Conservation (phyloP, 1,140 invertebrate genomes). For the Battus philenor region DNA sequence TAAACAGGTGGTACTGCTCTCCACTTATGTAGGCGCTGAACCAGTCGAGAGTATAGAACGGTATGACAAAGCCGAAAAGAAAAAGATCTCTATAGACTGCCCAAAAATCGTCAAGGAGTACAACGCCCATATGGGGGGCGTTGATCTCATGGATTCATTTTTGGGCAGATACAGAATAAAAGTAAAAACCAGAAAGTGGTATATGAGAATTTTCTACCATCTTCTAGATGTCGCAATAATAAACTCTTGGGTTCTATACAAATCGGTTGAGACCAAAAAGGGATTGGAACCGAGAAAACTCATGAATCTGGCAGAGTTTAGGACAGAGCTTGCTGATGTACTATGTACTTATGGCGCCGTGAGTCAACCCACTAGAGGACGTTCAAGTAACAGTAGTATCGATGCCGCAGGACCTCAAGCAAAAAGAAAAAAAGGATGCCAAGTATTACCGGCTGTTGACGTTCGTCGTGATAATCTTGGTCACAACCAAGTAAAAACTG, state of each 20-base stretch:
- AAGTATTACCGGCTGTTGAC: conserved; percentile 32
- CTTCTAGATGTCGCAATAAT: conserved; percentile 39
- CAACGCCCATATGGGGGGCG: conserved; percentile 46
- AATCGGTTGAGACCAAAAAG: conserved; percentile 36
- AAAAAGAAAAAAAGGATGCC: conserved; percentile 36
- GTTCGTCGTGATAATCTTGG: conserved; percentile 35
- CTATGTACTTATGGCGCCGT: conserved; percentile 36
- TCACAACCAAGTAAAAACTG: conserved; percentile 31
- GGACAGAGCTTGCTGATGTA: conserved; percentile 42
- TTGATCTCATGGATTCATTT: conserved; percentile 64
- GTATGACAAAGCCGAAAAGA: conserved; percentile 30
- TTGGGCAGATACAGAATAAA: conserved; percentile 52
- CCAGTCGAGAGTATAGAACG: conserved; percentile 24
- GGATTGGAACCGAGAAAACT: conserved; percentile 34
- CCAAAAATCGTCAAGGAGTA: conserved; percentile 35
- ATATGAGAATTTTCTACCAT: conserved; percentile 41
- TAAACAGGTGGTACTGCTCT: conserved; percentile 2
- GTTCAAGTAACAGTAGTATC: conserved; percentile 30
- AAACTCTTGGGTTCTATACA: conserved; percentile 42
- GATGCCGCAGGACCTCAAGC: conserved; percentile 28
- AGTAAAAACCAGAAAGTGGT: conserved; percentile 46
- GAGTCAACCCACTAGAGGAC: conserved; percentile 44
- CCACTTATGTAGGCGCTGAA: conserved; percentile 25
- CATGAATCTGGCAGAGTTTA: too few species aligned
- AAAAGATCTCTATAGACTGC: conserved; percentile 31